phyloP scores from a whole-genome alignment of 2,113 vertebrate genomes.

The Sinocyclocheilus rhinocerous region DNA sequence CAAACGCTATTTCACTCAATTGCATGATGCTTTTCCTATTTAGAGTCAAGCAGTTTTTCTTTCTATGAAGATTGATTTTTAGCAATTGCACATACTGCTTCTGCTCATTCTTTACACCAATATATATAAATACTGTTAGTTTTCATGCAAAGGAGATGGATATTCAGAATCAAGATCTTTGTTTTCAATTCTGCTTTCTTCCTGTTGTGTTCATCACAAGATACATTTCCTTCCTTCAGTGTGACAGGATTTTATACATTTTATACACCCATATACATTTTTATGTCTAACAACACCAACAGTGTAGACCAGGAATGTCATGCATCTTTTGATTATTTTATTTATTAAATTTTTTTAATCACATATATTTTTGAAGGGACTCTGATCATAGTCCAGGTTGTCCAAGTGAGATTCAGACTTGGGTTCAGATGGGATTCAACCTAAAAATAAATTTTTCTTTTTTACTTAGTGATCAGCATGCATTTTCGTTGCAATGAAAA shows the following conservation, averaged over 20 bases:
- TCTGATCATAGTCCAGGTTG: neutral
- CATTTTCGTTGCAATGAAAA: neutral
- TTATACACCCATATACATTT: neutral
- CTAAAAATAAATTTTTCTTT: neutral
- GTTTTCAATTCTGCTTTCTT: neutral
- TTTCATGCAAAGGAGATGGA: neutral
- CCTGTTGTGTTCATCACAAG: neutral
- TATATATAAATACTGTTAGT: neutral
- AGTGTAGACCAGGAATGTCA: neutral
- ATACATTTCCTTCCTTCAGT: neutral
- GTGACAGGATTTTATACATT: neutral
- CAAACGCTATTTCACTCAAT: neutral
- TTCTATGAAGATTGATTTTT: neutral
- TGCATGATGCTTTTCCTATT: constrained; percentile 3
- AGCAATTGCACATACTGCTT: neutral
- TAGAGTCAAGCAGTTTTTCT: neutral
- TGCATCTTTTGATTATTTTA: neutral
- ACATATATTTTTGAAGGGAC: neutral
- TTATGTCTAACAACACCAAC: neutral
- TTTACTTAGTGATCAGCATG: neutral
- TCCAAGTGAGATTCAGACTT: neutral
- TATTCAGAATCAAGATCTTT: neutral
- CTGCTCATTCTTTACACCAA: neutral
- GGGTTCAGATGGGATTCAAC: neutral
- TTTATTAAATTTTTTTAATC: neutral